A percentile compares a stretch with the other conserved stretches of the same genome.
phyloP scores from a whole-genome alignment of 2,113 vertebrate species.

The Mustela nigripes region DNA sequence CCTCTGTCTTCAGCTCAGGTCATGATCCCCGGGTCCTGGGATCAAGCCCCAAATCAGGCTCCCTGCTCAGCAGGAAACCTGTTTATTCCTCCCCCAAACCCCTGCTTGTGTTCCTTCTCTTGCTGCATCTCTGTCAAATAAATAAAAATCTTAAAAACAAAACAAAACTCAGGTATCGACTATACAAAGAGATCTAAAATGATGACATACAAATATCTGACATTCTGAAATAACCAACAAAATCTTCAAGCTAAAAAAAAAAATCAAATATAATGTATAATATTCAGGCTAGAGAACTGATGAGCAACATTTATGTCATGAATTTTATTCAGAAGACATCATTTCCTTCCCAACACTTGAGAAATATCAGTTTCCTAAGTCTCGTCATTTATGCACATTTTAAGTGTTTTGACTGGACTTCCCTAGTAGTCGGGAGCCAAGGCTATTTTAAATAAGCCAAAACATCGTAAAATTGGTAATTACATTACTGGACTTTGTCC shows the following conservation, averaged over 20 bases:
- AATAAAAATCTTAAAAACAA: too few species aligned
- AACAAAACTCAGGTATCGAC: background rate
- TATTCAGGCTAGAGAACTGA: constrained; percentile 6
- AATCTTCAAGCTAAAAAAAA: background rate
- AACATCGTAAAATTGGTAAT: constrained; percentile 62
- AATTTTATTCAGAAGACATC: constrained; percentile 63
- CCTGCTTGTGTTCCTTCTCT: too few species aligned
- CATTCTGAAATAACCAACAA: constrained; percentile 27
- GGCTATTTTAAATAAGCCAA: constrained; percentile 53
- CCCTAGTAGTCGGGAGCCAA: constrained; percentile 50
- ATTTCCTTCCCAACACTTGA: constrained; percentile 66
- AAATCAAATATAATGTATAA: background rate
- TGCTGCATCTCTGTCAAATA: too few species aligned
- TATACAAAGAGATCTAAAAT: background rate
- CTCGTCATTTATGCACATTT: constrained; percentile 31
- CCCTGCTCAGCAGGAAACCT: too few species aligned
- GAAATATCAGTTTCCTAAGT: constrained; percentile 58
- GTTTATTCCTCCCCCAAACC: too few species aligned
- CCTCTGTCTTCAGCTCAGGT: too few species aligned
- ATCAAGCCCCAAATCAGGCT: too few species aligned
- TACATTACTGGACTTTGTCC: constrained; percentile 10
- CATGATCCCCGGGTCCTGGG: too few species aligned
- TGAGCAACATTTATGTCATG: constrained; percentile 24
- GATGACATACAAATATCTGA: background rate
- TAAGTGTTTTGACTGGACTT: constrained; percentile 63